Percentiles rank a stretch among this genome's conserved stretches.
These are phyloP conservation scores for Peromyscus californicus DNA, from an alignment of 2,113 vertebrate genomes.

Conservation along the genomic window DNA sequence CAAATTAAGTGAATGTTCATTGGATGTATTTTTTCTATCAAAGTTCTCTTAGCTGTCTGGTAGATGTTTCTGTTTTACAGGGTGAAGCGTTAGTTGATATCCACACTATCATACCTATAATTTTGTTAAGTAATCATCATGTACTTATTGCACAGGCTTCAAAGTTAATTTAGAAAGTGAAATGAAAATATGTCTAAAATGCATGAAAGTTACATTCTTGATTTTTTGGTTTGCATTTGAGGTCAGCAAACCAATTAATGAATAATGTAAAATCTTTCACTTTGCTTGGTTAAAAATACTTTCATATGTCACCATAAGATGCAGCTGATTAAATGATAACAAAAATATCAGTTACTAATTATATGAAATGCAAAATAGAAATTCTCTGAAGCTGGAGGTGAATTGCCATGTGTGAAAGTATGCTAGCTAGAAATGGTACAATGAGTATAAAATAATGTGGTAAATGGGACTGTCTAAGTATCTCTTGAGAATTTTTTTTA, in stretches of 20 bases:
- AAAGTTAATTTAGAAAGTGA: slow-evolving; percentile 74
- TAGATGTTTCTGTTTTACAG: slow-evolving; percentile 78
- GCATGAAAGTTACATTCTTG: slow-evolving; percentile 63
- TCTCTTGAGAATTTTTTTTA: slow-evolving; percentile 13
- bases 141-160: slow-evolving; percentile 69
- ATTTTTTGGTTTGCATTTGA: slow-evolving; percentile 59
- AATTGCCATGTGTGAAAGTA: background rate
- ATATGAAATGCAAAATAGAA: background rate
- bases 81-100: slow-evolving; percentile 78
- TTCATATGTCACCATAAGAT: slow-evolving; percentile 44
- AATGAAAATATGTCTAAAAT: slow-evolving; percentile 64
- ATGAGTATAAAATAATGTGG: background rate
- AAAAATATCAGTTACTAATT: slow-evolving; percentile 1
- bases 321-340: slow-evolving; percentile 31
- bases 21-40: slow-evolving; percentile 68
- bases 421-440: background rate
- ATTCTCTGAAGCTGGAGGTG: background rate
- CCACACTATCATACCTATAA: slow-evolving; percentile 73
- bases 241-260: slow-evolving; percentile 64
- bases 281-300: slow-evolving; percentile 62
- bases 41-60: slow-evolving; percentile 73
- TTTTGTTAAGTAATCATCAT: slow-evolving; percentile 82
- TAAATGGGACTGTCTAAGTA: background rate
- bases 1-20: slow-evolving; percentile 83
- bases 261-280: slow-evolving; percentile 72